These are phyloP conservation scores for Protophormia terraenovae DNA, from an alignment of 2,888 invertebrate genomes.

Conservation along the genomic window DNA sequence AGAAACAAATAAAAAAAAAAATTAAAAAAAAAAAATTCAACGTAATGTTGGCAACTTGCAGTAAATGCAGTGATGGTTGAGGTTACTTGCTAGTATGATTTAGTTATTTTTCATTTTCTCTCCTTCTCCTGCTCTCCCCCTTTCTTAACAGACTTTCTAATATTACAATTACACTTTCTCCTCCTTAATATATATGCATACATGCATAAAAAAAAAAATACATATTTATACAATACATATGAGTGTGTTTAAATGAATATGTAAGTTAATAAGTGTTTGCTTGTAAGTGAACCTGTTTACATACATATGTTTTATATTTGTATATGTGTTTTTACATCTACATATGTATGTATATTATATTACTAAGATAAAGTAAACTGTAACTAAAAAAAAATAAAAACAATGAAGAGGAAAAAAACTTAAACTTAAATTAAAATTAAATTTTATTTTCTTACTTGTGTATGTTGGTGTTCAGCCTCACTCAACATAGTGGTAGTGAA, in stretches of 20 bases:
- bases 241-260: not conserved
- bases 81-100: constrained; percentile 47
- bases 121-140: not conserved
- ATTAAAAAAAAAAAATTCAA: not conserved
- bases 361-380: constrained; percentile 6
- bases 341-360: not conserved
- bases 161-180: constrained; percentile 12
- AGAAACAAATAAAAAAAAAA: too few relatives aligned
- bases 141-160: not conserved
- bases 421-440: constrained; percentile 62
- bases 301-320: not conserved
- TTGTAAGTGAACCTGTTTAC: not conserved
- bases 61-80: constrained; percentile 38
- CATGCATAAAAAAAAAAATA: too few relatives aligned
- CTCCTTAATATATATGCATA: not conserved
- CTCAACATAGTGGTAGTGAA: too few relatives aligned
- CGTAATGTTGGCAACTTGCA: constrained; percentile 55
- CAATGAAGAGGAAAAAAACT: constrained; percentile 4
- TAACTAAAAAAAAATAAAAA: constrained; percentile 11
- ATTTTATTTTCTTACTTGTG: constrained; percentile 40
- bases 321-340: not conserved
- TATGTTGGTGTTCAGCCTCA: not conserved
- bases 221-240: not conserved
- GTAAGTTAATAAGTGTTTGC: constrained; percentile 22
- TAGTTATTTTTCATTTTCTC: not conserved